Percentiles rank a stretch among this genome's conserved stretches.
Evolutionary conservation across 1,140 invertebrate genomes (phyloP).

Genomic region (Tetranychus urticae): DNA sequence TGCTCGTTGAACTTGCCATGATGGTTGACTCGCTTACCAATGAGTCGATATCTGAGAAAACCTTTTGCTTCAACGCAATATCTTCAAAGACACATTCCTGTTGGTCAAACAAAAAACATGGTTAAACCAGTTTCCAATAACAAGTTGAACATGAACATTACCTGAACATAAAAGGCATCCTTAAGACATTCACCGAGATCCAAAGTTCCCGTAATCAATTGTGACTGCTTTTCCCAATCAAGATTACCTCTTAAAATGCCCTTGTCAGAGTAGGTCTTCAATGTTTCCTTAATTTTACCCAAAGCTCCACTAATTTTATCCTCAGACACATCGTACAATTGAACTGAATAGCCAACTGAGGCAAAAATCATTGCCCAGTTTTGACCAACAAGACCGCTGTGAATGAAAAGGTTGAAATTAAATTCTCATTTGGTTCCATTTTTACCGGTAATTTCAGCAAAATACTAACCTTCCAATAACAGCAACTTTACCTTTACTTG

Average conservation of each 20-base stretch:
- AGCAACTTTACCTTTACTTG: background rate
- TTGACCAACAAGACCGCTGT: conserved; percentile 67
- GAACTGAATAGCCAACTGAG: conserved; percentile 62
- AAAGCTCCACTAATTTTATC: no score
- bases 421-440: background rate
- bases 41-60: conserved; percentile 53
- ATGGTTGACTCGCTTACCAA: conserved; percentile 19
- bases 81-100: conserved; percentile 83
- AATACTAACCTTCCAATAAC: conserved; percentile 4
- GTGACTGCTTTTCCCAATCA: no score
- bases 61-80: conserved; percentile 52
- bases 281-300: no score
- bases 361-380: conserved; percentile 92
- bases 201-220: no score
- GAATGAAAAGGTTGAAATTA: background rate
- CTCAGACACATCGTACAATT: conserved; percentile 38
- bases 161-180: conserved; percentile 12
- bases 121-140: background rate
- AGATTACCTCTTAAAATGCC: conserved; percentile 23
- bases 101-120: conserved; percentile 29
- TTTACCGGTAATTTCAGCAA: background rate
- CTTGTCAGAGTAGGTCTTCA: conserved; percentile 36
- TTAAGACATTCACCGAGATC: conserved; percentile 12
- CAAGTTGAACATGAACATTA: background rate
- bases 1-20: conserved; percentile 71